Evolutionary conservation across 1,140 invertebrate genomes (phyloP), one percentile per base, ranked within the genome.

Genomic region (Ectropis grisescens): DNA sequence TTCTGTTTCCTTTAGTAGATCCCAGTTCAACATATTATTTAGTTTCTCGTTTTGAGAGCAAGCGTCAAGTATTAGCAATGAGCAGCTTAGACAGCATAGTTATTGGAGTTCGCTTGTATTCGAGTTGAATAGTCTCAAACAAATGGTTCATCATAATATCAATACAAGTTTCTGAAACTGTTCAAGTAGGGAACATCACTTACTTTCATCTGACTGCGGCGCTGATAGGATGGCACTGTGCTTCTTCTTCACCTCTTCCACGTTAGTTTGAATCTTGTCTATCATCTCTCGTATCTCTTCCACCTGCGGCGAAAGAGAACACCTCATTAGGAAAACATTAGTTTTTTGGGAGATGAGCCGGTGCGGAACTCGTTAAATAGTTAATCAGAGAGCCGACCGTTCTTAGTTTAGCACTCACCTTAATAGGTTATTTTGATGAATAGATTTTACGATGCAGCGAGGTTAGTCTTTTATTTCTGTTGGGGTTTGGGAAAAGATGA

Each of bases 181-280:
- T 4, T 19, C 16, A 19, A 19, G 8, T 19, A 19, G 16, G 16
- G 16, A 19, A n/a, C n/a, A 22, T 22, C 10, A 90, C 93, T 95
- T 87, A 98, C 96, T 98, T 85, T 99, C 97, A 88, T 99, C 97
- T 67, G 96, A 97, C 68, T 98, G 95, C 43, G 98, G 97, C 51
- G 97, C 97, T 58, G 96, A 97, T 55, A 99, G 86, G 66, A 99
- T 99, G 80, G 94, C 93, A 85, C 96, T 98, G 84, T 99, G 98
- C 88, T 98, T 98, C 88, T 97, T 98, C 88, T 99, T 99, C 16
- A 99, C 97, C 85, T 99, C 96, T 75, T 99, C 97, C 29, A 99
- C 97, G 89, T 98, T 98, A 58, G 93, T 91, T 79, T 98, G 95
- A 76, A 99, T 98, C 86, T 96, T 97, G 83, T 99, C 97, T 88